A percentile compares a stretch with the other conserved stretches of the same genome.
phyloP scores from a whole-genome alignment of 2,888 invertebrate species.

The Argyresthia goedartella region DNA sequence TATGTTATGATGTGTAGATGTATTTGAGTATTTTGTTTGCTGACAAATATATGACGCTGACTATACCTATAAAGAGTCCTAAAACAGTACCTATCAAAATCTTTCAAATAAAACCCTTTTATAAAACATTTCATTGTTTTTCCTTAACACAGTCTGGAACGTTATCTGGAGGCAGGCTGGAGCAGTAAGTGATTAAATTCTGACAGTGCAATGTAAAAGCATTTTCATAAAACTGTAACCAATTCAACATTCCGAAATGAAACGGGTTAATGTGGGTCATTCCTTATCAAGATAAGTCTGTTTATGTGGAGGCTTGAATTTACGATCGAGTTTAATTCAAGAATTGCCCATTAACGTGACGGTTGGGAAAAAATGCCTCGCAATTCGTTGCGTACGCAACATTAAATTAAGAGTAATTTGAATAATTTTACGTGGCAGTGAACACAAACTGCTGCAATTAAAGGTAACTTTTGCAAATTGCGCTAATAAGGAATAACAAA shows the following conservation, averaged over 20 bases:
- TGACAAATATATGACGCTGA: too few relatives aligned
- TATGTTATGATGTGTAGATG: too few relatives aligned
- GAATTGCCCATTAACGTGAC: slow-evolving; percentile 50
- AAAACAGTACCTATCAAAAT: too few relatives aligned
- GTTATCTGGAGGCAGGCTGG: too few relatives aligned
- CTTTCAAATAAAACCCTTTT: too few relatives aligned
- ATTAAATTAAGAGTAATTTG: slow-evolving; percentile 58
- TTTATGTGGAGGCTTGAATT: slow-evolving; percentile 45
- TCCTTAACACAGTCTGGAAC: too few relatives aligned
- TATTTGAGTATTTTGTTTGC: too few relatives aligned
- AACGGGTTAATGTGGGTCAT: slow-evolving; percentile 34
- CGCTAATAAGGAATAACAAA: slow-evolving; percentile 27
- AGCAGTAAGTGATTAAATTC: too few relatives aligned
- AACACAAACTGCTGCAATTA: slow-evolving; percentile 57
- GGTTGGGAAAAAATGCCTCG: slow-evolving; percentile 43
- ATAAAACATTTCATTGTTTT: too few relatives aligned
- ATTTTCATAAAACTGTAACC: too few relatives aligned
- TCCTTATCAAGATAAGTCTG: slow-evolving; percentile 47
- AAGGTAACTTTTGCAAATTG: slow-evolving; percentile 39
- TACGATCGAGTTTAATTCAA: slow-evolving; percentile 52
- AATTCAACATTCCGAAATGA: slow-evolving; percentile 18
- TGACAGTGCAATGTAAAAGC: too few relatives aligned
- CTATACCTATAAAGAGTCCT: too few relatives aligned
- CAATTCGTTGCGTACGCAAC: slow-evolving; percentile 52
- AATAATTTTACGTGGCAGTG: slow-evolving; percentile 59